phyloP scores from a whole-genome alignment of 2,113 vertebrate genomes.

The Oxygymnocypris stewartii region DNA sequence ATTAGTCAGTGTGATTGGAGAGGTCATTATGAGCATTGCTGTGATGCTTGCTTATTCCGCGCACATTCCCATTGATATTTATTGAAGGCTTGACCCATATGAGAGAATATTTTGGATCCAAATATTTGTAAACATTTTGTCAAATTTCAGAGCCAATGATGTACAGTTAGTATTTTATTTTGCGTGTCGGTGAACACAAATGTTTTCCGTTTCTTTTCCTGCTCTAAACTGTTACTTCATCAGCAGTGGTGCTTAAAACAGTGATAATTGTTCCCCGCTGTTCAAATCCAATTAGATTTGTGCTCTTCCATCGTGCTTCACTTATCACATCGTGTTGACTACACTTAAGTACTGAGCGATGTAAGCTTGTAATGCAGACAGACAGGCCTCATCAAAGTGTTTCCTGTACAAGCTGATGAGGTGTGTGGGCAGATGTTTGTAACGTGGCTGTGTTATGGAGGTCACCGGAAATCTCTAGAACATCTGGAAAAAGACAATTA shows the following conservation, averaged over 20 bases:
- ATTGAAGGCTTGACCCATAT: background rate
- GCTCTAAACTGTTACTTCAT: background rate
- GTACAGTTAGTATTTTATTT: background rate
- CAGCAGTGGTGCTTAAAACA: background rate
- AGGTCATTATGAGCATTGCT: background rate
- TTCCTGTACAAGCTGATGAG: conserved; percentile 40
- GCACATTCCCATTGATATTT: background rate
- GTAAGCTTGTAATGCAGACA: conserved; percentile 14
- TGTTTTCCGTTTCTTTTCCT: background rate
- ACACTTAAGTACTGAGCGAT: conserved; percentile 1
- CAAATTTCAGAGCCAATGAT: background rate
- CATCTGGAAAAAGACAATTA: conserved; percentile 48
- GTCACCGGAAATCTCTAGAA: conserved; percentile 38
- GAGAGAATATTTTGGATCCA: background rate
- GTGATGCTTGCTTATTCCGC: background rate
- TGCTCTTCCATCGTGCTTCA: conserved; percentile 12
- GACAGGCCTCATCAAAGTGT: conserved; percentile 22
- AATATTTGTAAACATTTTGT: background rate
- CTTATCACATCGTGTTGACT: conserved; percentile 44
- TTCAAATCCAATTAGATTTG: conserved; percentile 33
- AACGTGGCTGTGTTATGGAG: conserved; percentile 7
- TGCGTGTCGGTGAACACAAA: background rate
- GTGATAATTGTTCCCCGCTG: background rate
- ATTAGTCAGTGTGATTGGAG: conserved; percentile 9
- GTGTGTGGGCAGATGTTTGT: conserved; percentile 48